Percentiles rank a stretch among this genome's conserved stretches.
These are phyloP conservation scores for Muscicapa adusta DNA, from an alignment of 2,113 vertebrate species.

Conservation along the genomic window DNA sequence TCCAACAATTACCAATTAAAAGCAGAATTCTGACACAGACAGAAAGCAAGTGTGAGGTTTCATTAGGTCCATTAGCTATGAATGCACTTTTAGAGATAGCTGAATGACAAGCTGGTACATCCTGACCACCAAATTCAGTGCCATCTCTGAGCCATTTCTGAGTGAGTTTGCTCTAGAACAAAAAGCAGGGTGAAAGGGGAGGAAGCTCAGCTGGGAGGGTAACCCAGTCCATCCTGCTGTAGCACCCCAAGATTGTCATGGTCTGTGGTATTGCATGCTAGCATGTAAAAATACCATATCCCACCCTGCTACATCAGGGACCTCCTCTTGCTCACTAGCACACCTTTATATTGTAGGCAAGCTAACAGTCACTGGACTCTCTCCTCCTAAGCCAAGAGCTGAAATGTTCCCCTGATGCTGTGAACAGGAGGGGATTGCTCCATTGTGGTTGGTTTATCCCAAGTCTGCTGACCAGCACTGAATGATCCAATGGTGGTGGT, in stretches of 20 bases:
- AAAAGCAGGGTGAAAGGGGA: neutral
- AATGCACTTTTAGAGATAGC: neutral
- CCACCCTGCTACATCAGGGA: neutral
- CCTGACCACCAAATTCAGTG: neutral
- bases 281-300: neutral
- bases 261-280: neutral
- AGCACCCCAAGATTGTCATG: neutral
- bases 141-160: neutral
- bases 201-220: neutral
- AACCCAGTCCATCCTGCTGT: neutral
- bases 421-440: neutral
- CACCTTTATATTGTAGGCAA: neutral
- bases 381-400: neutral
- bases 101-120: neutral
- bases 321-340: neutral
- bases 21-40: neutral
- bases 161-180: neutral
- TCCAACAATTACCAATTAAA: neutral
- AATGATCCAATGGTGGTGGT: neutral
- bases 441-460: accelerated
- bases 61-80: neutral
- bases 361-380: neutral
- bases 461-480: accelerated
- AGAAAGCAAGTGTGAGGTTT: constrained; percentile 14
- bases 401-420: neutral